These are phyloP conservation scores for Steinernema carpocapsae DNA, from an alignment of 2,888 invertebrate species.

Conservation along the genomic window DNA sequence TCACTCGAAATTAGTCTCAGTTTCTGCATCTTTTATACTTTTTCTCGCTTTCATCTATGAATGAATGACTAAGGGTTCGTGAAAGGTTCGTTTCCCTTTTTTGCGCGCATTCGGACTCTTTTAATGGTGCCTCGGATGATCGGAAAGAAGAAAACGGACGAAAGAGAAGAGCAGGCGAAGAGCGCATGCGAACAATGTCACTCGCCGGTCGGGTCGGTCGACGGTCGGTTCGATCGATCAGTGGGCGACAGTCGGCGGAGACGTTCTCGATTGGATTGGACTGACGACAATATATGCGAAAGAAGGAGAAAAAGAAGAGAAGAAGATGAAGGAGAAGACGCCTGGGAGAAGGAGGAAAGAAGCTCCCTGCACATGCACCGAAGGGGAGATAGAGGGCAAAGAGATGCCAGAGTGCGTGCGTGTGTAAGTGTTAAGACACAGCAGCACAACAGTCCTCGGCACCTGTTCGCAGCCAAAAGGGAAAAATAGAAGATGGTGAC, in stretches of 20 bases:
- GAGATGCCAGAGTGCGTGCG: not conserved
- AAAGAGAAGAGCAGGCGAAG: constrained; percentile 32
- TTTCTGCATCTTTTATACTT: too few relatives aligned
- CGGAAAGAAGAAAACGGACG: constrained; percentile 3
- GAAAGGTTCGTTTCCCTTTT: constrained; percentile 25
- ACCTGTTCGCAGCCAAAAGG: not conserved
- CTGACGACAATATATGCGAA: constrained; percentile 31
- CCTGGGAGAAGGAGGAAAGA: not conserved
- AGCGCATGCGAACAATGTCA: constrained; percentile 35
- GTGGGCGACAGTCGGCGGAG: constrained; percentile 34
- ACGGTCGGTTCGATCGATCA: constrained; percentile 31
- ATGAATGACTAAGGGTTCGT: constrained; percentile 3
- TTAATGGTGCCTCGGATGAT: constrained; percentile 16
- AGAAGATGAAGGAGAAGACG: constrained; percentile 20
- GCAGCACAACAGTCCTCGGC: constrained; percentile 20
- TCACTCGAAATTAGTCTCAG: not conserved
- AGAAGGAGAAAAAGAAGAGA: constrained; percentile 14
- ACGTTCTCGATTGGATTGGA: constrained; percentile 27
- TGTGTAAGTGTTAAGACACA: not conserved
- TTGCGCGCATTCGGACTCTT: constrained; percentile 34
- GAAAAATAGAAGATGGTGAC: not conserved
- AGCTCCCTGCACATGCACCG: constrained; percentile 25
- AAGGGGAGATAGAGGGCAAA: not conserved
- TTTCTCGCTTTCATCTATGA: constrained; percentile 8
- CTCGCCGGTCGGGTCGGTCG: constrained; percentile 33